Evolutionary conservation across 2,888 invertebrate genomes (phyloP).

Genomic region (Cephus sareptanus): DNA sequence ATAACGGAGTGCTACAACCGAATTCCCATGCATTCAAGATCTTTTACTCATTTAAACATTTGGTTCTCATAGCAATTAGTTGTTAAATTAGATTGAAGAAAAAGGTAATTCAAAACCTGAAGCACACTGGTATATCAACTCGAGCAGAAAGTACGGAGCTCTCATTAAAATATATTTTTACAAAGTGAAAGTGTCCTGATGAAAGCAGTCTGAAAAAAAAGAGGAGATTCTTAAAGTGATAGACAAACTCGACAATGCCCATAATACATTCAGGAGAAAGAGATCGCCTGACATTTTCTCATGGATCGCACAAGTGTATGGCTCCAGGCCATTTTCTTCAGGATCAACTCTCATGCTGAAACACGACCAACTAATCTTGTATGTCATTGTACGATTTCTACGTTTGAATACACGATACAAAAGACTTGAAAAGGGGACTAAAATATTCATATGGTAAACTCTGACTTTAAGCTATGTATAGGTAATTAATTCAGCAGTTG

Average conservation of each 20-base stretch:
- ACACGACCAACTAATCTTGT: neutral
- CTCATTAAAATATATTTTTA: slow-evolving; percentile 76
- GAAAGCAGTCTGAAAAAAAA: slow-evolving; percentile 78
- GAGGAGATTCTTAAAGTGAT: slow-evolving; percentile 12
- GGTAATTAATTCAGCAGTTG: neutral
- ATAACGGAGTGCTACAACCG: neutral
- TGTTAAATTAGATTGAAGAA: neutral
- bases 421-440: neutral
- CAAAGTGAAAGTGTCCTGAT: slow-evolving; percentile 91
- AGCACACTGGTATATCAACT: neutral
- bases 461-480: neutral
- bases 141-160: neutral
- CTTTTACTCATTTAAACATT: neutral
- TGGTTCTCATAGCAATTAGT: neutral
- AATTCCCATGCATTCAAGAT: neutral
- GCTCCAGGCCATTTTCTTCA: neutral
- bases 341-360: neutral
- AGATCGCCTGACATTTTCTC: neutral
- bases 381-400: neutral
- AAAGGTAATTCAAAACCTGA: neutral
- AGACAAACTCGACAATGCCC: neutral
- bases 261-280: neutral
- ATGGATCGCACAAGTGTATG: neutral
- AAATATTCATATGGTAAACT: neutral
- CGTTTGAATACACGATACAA: neutral